Base-by-base conservation (phyloP, 2,113 vertebrate genomes). In the Callithrix jacchus region DNA sequence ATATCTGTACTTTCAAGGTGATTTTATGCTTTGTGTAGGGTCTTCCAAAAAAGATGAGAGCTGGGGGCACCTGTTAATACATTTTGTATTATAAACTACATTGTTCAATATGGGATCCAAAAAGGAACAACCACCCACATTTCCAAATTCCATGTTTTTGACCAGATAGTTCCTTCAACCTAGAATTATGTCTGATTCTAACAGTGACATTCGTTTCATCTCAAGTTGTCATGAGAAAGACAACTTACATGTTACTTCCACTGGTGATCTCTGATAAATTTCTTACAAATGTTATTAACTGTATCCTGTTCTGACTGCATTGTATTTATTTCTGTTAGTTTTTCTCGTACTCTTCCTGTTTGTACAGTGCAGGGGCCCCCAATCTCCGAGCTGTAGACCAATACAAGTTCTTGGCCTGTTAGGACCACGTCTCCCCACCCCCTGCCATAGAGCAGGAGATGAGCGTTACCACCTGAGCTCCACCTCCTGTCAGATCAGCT, bases 111-210 rank as follows among this genome's bases (percentile, higher is more conserved):
- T 20, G 47, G 71, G 68, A 70, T 79, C 49, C 40, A 77, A 86
- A 93, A 81, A 66, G 25, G 12, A 89, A 35, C 12, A 89, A 30
- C 18, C 9, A 76, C 40, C 49, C 64, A 74, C 42, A 73, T 80
- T 93, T 93, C 86, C 52, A 83, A 18, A 40, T 32, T 83, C 18
- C 3, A 9, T 81, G n/a, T 35, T 90, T 89, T 97, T 97, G 88
- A 61, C 23, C 8, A 40, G 86, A 2, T 35, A 73, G 54, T 87
- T 11, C 32, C 14, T 81, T 91, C 27, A 91, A 23, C 27, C 37
- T 85, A n/a, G 32, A 85, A 80, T 81, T 37, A 5, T 49, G 13
- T 88, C 14, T 73, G 32, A 52, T 87, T 82, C 18, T 32, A 74
- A 68, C 35, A 37, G 23, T 64, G 81, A 87, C 27, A 81, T 37